Evolutionary conservation across 2,113 vertebrate species (phyloP).

Genomic region (Syngnathus floridae): DNA sequence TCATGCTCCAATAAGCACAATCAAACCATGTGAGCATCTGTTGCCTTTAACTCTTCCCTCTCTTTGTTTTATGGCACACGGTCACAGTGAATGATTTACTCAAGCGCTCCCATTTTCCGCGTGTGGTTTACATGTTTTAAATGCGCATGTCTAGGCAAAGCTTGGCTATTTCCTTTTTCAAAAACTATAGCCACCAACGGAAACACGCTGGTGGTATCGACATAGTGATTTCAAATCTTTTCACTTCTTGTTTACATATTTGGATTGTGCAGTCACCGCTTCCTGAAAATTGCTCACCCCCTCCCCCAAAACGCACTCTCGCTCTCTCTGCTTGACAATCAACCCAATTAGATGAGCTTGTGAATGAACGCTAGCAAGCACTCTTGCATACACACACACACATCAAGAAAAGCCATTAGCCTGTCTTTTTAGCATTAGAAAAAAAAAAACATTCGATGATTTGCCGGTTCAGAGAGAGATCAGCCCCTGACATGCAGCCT

Average conservation of each 20-base stretch:
- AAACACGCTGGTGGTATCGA: conserved; percentile 44
- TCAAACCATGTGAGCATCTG: conserved; percentile 56
- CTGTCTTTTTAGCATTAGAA: conserved; percentile 60
- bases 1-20: conserved; percentile 58
- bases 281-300: neutral
- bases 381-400: conserved; percentile 61
- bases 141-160: conserved; percentile 30
- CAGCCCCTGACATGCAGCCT: conserved; percentile 62
- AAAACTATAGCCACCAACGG: conserved; percentile 40
- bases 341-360: conserved; percentile 57
- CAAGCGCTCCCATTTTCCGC: conserved; percentile 40
- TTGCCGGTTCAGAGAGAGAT: conserved; percentile 72
- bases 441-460: conserved; percentile 41
- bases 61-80: conserved; percentile 36
- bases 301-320: conserved; percentile 35
- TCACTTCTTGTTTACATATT: conserved; percentile 58
- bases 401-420: conserved; percentile 61
- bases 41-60: conserved; percentile 42
- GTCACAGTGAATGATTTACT: conserved; percentile 55
- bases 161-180: conserved; percentile 33
- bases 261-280: conserved; percentile 56
- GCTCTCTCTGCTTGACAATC: conserved; percentile 43
- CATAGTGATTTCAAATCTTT: conserved; percentile 40
- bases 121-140: conserved; percentile 45
- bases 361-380: conserved; percentile 59